Conservation (phyloP, 35 echinoderm and acorn worm species). For the Ophiothrix spiculata region DNA sequence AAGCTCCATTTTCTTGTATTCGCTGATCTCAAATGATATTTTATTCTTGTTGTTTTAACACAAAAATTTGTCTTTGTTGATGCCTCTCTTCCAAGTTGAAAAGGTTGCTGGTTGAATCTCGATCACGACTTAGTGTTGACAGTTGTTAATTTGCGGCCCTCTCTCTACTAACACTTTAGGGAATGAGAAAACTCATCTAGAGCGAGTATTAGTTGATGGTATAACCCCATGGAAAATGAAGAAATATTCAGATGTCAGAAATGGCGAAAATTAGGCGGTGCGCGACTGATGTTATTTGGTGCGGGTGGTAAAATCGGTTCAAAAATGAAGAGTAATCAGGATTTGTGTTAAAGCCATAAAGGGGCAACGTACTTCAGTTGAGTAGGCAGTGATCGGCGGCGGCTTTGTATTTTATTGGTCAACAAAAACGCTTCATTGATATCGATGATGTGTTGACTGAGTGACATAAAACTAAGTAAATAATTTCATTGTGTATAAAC, state of each 20-base stretch:
- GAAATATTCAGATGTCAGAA: not conserved
- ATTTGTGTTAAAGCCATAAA: not conserved
- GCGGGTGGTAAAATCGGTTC: not conserved
- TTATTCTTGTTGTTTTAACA: too few relatives aligned
- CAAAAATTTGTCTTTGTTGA: too few relatives aligned
- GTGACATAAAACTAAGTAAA: not conserved
- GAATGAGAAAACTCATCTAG: not conserved
- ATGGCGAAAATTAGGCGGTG: not conserved
- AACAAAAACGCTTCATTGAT: slow-evolving; percentile 6
- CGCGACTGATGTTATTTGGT: not conserved
- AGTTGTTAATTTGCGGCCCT: slow-evolving; percentile 1
- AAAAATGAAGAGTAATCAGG: not conserved
- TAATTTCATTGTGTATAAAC: not conserved
- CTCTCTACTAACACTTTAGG: not conserved
- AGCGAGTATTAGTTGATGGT: not conserved
- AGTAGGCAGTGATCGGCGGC: not conserved
- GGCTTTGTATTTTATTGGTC: not conserved
- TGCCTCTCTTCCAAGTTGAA: too few relatives aligned
- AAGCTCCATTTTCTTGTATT: too few relatives aligned
- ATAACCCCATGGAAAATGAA: not conserved
- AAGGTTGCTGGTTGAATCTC: not conserved
- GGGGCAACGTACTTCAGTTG: not conserved
- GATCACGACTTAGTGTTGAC: not conserved
- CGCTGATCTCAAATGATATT: too few relatives aligned
- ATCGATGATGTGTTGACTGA: not conserved